Evolutionary conservation across 2,113 vertebrate species (phyloP), one percentile per base, ranked within the genome.

Genomic region (Pachypanchax playfairii): DNA sequence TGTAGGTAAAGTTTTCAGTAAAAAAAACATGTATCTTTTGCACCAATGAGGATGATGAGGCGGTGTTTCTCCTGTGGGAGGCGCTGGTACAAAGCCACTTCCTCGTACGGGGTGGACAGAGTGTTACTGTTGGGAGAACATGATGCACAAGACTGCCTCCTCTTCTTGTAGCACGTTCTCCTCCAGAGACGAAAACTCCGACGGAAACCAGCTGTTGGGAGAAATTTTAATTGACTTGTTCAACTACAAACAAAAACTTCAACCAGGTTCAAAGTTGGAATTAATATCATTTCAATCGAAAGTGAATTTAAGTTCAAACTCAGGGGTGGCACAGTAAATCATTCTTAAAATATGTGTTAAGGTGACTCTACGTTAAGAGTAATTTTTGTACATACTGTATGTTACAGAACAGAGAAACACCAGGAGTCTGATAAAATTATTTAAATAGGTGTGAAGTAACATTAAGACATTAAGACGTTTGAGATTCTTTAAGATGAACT

Each of bases 161-260:
- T 62, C 49, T 58, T 83, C 70, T 70, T 78, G 53, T 65, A 75
- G 0, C 91, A 85, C 35, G 88, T 95, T 79, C 93, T 91, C 77
- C 93, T 93, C 46, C 93, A 96, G 0, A 95, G 89, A 17, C 94
- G 93, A 89, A 96, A 92, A 43, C 96, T 98, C 49, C 90, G 92
- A 0, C 94, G 93, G 87, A 98, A 97, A 4, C 96, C 96, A 39
- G 95, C 96, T 98, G 87, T 9, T 5, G 22, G 18, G 9, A 26
- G 26, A 5, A 21, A 15, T n/a, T n/a, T 20, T 20, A 22, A 15
- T 38, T 17, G 22, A 10, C 14, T 15, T 2, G 22, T 31, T 12
- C 4, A 18, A 31, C 17, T 39, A 13, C 10, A 38, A 39, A 15
- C 8, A 54, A 26, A 48, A 41, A 26, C 21, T 14, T 0, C 24